Evolutionary conservation across 2,113 vertebrate species (phyloP), one percentile per base, ranked within the genome.

Genomic region (Gasterosteus nipponicus): DNA sequence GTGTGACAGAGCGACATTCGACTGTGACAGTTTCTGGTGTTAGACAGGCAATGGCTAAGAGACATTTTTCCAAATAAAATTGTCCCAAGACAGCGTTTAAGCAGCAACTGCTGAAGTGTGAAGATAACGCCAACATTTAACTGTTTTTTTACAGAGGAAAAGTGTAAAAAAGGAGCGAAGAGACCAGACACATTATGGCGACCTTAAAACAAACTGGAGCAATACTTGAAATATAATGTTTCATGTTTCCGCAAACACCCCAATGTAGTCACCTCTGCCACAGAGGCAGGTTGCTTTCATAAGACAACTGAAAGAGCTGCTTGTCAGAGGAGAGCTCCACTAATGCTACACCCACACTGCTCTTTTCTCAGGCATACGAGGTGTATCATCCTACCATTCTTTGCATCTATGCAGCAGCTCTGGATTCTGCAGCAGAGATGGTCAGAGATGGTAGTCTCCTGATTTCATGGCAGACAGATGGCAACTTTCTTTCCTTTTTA

Each of bases 401-500:
- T 80, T 87, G 68, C 60, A 75, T 82, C 71, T 82, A 73, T 80
- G 80, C 73, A 53, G 35, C 31, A 66, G 72, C 77, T 72, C 10
- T 58, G 53, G 35, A 86, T 69, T 77, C 65, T 19, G 68, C 65
- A 11, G 64, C 35, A 64, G 73, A 81, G 71, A 75, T 77, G 67
- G 82, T 83, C 81, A 78, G 66, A 76, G 63, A 78, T 19, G 46
- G 64, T 38, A 67, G 83, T 77, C 26, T 82, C 66, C 56, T 38
- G 70, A 89, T 88, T 87, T 49, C 46, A 66, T 80, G 70, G 78
- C 80, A 80, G 70, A 70, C 77, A 74, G 64, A 90, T 85, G 87
- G 86, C 89, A 89, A 72, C 80, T 80, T 82, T 83, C 65, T 77
- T 89, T 77, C 58, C 69, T 73, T 86, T 83, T 73, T 73, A 82